Percentiles rank a stretch among this genome's conserved stretches.
Conservation (phyloP, 2,797 vertebrate species). For the Hypotaenidia philippensis region DNA sequence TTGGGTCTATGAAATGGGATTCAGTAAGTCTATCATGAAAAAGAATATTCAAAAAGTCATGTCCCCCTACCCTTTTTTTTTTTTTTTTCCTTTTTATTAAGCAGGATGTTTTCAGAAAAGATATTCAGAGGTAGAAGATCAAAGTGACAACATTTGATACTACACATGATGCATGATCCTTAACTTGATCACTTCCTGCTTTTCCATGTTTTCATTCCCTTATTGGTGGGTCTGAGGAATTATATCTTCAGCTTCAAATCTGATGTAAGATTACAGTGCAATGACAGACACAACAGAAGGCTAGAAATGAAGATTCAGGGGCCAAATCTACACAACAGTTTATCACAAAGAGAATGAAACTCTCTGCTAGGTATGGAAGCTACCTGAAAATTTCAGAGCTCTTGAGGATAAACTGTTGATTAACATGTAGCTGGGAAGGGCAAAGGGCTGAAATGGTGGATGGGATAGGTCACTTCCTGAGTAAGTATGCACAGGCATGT, state of each 20-base stretch:
- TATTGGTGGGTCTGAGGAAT: background rate
- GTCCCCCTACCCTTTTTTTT: background rate
- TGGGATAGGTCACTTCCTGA: background rate
- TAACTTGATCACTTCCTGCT: background rate
- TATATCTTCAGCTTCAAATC: background rate
- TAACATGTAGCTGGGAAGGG: background rate
- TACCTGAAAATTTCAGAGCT: background rate
- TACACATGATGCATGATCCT: background rate
- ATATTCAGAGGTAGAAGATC: background rate
- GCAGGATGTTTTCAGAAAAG: background rate
- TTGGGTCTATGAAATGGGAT: background rate
- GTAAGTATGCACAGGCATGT: background rate
- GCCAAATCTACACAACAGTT: background rate
- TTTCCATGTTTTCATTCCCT: rapidly evolving
- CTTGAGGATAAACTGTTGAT: background rate
- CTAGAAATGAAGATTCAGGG: background rate
- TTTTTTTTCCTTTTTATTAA: background rate
- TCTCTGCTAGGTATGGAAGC: background rate
- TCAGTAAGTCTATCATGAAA: background rate
- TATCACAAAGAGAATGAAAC: background rate
- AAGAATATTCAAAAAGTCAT: background rate
- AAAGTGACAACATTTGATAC: background rate
- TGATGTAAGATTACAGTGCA: background rate
- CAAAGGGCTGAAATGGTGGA: background rate
- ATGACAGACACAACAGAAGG: background rate